phyloP scores from a whole-genome alignment of 2,888 invertebrate species.

The Hypsopygia costalis region DNA sequence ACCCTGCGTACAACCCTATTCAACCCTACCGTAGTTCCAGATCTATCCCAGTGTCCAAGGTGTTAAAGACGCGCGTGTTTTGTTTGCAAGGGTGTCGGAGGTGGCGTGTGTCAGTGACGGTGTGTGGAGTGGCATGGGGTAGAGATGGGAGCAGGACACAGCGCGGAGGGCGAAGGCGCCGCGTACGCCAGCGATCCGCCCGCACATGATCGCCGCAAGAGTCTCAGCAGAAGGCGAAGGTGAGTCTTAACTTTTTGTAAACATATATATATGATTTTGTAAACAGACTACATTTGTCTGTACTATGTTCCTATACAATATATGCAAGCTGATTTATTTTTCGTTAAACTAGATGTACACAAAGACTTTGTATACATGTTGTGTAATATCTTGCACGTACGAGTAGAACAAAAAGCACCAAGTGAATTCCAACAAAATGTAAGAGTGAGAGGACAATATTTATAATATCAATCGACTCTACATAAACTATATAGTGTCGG shows the following conservation, averaged over 20 bases:
- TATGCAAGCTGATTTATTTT: too few relatives aligned
- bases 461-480: too few relatives aligned
- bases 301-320: too few relatives aligned
- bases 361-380: too few relatives aligned
- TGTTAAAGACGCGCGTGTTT: constrained; percentile 1
- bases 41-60: constrained; percentile 21
- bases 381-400: too few relatives aligned
- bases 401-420: too few relatives aligned
- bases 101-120: constrained; percentile 63
- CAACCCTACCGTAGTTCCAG: constrained; percentile 7
- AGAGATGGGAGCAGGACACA: constrained; percentile 75
- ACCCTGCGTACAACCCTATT: constrained; percentile 29
- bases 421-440: too few relatives aligned
- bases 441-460: too few relatives aligned
- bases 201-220: constrained; percentile 61
- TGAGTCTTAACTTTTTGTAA: constrained; percentile 29
- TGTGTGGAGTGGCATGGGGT: constrained; percentile 72
- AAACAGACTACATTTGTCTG: too few relatives aligned
- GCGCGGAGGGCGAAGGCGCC: constrained; percentile 72
- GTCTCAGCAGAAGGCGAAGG: constrained; percentile 67
- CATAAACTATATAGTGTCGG: too few relatives aligned
- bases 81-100: constrained; percentile 49
- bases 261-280: not conserved
- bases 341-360: too few relatives aligned
- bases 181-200: constrained; percentile 75